Evolutionary conservation across 2,113 vertebrate species (phyloP).

Genomic region (Chiloscyllium plagiosum): DNA sequence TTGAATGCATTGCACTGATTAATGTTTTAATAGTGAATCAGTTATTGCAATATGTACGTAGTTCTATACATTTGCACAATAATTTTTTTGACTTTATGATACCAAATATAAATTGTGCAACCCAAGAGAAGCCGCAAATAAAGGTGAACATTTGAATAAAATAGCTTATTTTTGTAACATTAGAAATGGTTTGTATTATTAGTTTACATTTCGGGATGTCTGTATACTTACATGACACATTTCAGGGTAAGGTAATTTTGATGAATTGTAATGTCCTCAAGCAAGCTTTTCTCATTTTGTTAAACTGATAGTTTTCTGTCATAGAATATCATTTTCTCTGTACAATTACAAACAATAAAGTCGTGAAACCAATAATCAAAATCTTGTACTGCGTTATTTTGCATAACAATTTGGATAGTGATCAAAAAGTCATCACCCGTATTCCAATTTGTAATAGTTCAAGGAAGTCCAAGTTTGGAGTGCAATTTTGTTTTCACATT

Average conservation of each 20-base stretch:
- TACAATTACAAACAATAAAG: neutral
- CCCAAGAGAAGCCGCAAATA: neutral
- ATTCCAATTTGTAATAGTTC: too few relatives aligned
- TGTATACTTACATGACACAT: neutral
- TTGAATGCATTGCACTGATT: neutral
- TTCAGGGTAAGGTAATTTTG: neutral
- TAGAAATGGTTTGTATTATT: neutral
- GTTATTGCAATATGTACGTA: too few relatives aligned
- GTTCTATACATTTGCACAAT: neutral
- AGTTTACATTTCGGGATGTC: neutral
- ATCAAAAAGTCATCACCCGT: neutral
- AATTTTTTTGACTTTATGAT: neutral
- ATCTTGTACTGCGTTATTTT: neutral
- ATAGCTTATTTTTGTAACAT: neutral
- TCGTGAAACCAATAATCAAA: neutral
- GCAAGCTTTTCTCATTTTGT: neutral
- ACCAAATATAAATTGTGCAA: neutral
- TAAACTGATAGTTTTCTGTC: neutral
- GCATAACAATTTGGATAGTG: neutral
- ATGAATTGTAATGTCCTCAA: neutral
- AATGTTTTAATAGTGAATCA: neutral
- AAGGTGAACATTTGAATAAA: neutral
- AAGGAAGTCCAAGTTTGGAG: neutral
- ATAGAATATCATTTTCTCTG: neutral
- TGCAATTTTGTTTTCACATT: neutral